These are phyloP conservation scores for Lagorchestes hirsutus DNA, from an alignment of 2,797 vertebrate species.

Conservation along the genomic window DNA sequence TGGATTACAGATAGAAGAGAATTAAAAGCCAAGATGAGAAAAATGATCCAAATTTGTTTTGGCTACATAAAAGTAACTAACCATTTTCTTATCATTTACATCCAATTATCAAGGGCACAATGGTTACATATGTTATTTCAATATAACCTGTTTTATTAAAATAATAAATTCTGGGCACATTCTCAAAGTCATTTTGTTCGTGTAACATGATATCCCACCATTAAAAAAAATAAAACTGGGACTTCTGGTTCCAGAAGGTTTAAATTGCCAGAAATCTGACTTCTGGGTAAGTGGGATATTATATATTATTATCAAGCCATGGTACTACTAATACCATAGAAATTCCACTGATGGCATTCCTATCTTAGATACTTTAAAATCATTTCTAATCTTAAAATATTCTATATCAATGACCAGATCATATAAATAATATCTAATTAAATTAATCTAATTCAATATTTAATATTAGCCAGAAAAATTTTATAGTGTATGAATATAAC, in stretches of 20 bases:
- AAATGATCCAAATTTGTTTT: neutral
- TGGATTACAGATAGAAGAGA: neutral
- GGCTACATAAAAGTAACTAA: neutral
- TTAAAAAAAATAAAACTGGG: neutral
- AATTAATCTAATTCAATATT: neutral
- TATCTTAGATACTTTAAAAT: neutral
- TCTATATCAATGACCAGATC: neutral
- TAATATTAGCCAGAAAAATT: neutral
- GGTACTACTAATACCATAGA: neutral
- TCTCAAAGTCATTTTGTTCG: conserved; percentile 27
- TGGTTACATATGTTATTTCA: neutral
- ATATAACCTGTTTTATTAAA: neutral
- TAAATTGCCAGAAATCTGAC: conserved; percentile 10
- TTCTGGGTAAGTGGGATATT: conserved; percentile 10
- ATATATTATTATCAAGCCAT: neutral
- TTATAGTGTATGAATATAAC: neutral
- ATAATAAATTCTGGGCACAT: neutral
- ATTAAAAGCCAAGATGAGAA: neutral
- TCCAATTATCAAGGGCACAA: neutral
- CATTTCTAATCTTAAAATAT: conserved; percentile 25
- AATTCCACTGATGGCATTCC: neutral
- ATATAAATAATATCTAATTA: neutral
- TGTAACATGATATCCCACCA: conserved; percentile 23
- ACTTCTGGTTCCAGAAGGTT: conserved; percentile 22
- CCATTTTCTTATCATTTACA: neutral